Evolutionary conservation across 2,113 vertebrate genomes (phyloP).

Genomic region (Paraplagusia blochii): DNA sequence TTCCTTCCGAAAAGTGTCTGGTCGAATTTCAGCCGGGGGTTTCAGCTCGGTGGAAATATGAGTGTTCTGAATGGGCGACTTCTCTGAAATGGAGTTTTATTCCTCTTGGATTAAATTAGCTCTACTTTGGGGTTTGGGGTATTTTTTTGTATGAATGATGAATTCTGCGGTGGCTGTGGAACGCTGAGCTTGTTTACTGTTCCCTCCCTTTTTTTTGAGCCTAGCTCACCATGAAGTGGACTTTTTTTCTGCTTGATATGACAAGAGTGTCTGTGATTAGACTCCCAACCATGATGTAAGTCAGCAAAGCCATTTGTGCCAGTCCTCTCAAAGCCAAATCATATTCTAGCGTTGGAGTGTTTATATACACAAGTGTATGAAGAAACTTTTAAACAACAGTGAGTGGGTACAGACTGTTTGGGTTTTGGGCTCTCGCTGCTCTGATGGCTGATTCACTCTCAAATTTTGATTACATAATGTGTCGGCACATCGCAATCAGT

Average conservation of each 20-base stretch:
- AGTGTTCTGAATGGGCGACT: conserved; percentile 74
- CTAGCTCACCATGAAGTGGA: conserved; percentile 61
- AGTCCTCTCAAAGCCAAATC: conserved; percentile 69
- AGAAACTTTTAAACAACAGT: conserved; percentile 70
- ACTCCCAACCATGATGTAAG: conserved; percentile 70
- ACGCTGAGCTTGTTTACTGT: conserved; percentile 70
- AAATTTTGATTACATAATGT: conserved; percentile 69
- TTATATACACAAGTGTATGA: conserved; percentile 72
- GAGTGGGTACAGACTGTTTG: conserved; percentile 71
- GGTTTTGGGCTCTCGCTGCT: conserved; percentile 60
- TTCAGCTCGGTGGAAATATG: conserved; percentile 75
- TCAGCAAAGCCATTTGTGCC: conserved; percentile 69
- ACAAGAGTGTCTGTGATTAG: conserved; percentile 73
- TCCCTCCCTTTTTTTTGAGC: conserved; percentile 53
- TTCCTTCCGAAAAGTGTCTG: conserved; percentile 80
- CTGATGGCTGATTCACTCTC: conserved; percentile 68
- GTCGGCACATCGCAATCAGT: conserved; percentile 72
- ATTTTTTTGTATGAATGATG: conserved; percentile 72
- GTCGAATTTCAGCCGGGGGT: conserved; percentile 76
- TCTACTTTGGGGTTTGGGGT: conserved; percentile 65
- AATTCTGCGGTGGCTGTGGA: conserved; percentile 70
- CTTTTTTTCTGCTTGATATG: conserved; percentile 70
- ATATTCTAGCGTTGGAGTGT: conserved; percentile 69
- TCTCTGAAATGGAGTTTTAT: conserved; percentile 75
- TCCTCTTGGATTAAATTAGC: conserved; percentile 72